phyloP scores from a whole-genome alignment of 1,140 invertebrate species.

The Drosophila serrata region DNA sequence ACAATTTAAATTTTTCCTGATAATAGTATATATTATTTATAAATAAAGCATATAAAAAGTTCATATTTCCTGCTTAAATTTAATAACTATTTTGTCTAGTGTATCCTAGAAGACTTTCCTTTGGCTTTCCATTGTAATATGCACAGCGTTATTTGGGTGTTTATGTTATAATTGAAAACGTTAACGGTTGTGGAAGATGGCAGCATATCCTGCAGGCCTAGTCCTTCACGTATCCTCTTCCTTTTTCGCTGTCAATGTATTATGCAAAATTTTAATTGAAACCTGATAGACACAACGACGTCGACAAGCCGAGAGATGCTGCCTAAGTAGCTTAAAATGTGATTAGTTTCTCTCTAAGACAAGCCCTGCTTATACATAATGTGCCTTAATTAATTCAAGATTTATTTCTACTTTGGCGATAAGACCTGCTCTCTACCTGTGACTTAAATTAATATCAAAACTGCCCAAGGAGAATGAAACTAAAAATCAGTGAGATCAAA shows the following conservation, averaged over 20 bases:
- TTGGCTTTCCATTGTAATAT: slow-evolving; percentile 10
- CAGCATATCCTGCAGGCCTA: slow-evolving; percentile 39
- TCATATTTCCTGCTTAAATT: too few relatives aligned
- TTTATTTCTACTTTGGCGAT: slow-evolving; percentile 1
- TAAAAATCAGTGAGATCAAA: background rate
- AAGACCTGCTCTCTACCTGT: background rate
- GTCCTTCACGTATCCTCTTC: slow-evolving; percentile 11
- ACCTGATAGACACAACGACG: slow-evolving; percentile 38
- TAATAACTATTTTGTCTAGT: background rate
- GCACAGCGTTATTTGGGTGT: slow-evolving; percentile 40
- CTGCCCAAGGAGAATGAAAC: background rate
- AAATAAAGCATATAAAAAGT: too few relatives aligned
- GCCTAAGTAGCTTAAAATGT: slow-evolving; percentile 38
- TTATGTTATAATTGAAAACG: slow-evolving; percentile 74
- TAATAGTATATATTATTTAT: background rate
- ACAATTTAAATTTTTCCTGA: background rate
- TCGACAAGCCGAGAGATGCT: background rate
- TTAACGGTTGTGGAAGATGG: slow-evolving; percentile 39
- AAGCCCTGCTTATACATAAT: slow-evolving; percentile 15
- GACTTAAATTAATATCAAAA: slow-evolving; percentile 2
- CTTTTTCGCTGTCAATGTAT: slow-evolving; percentile 28
- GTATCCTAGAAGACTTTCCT: background rate
- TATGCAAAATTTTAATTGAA: slow-evolving; percentile 67
- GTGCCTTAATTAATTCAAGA: slow-evolving; percentile 35
- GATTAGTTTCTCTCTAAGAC: slow-evolving; percentile 20